Evolutionary conservation across 1,140 invertebrate genomes (phyloP), one percentile per base, ranked within the genome.

Genomic region (Odontomachus brunneus): DNA sequence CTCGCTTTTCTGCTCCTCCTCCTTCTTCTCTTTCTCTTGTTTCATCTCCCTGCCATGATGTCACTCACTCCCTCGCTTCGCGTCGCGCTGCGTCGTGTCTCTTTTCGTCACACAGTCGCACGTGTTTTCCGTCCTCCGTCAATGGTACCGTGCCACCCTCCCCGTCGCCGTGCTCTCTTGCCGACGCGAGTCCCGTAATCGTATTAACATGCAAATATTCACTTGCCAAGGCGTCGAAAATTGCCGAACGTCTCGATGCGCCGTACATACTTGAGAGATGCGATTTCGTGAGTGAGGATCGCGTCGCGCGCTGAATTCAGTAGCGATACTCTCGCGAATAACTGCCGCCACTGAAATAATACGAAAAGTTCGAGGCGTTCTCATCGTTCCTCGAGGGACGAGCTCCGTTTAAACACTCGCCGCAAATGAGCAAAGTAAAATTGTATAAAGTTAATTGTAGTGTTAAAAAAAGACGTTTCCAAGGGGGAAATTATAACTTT

Each of bases 191-290:
- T 74, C 38, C 48, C 84, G 85, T 89, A 90, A 90, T 92, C 84
- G 85, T 85, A 92, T 93, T 90, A 92, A 85, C 84, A 91, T 91
- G 86, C 83, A 92, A 92, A 93, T 92, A 92, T 91, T 92, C 90
- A 89, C 85, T 89, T 89, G 75, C 82, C 81, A 78, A 82, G 71
- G 80, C 72, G 78, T 81, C 82, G 83, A 89, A 76, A 71, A 83
- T 80, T 84, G 60, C 75, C 59, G 73, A 80, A 78, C 65, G 29
- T 87, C 59, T 59, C 71, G 49, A 57, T 51, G 63, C 44, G 53
- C 22, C 44, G 29, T 60, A 57, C 33, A 44, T 78, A 80, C 67
- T 48, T 71, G 75, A 80, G 55, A 22, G 33, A 84, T 84, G 74
- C 65, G 83, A 88, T 88, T 87, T 84, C 74, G 55, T 53, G 49